A percentile compares a stretch with the other conserved stretches of the same genome.
Conservation (phyloP, 2,888 invertebrate species). For the Pteria penguin region DNA sequence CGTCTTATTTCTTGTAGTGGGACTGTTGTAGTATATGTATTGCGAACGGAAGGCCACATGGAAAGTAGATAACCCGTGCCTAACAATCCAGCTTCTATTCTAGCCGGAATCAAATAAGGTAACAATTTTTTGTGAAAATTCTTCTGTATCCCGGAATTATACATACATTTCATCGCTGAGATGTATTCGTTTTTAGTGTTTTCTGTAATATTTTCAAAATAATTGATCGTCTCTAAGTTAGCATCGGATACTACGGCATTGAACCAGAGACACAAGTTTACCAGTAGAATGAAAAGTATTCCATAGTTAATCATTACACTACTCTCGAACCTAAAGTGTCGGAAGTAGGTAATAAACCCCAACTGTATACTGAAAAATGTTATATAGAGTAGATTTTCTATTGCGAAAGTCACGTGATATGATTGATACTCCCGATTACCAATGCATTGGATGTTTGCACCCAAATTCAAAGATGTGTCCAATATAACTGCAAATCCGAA, state of each 20-base stretch:
- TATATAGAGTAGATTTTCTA: neutral
- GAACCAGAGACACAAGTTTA: constrained; percentile 15
- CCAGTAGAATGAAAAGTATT: constrained; percentile 2
- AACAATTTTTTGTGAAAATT: neutral
- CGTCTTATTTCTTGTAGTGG: neutral
- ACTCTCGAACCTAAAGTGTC: constrained; percentile 8
- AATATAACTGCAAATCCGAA: constrained; percentile 17
- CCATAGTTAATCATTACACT: constrained; percentile 5
- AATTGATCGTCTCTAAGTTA: neutral
- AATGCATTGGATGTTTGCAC: constrained; percentile 9
- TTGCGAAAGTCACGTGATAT: neutral
- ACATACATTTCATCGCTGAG: neutral
- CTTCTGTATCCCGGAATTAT: neutral
- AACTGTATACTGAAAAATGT: neutral
- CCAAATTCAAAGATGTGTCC: constrained; percentile 10
- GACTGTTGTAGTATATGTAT: neutral
- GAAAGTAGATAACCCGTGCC: neutral
- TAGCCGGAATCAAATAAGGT: constrained; percentile 1
- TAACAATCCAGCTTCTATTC: neutral
- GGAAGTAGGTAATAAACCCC: constrained; percentile 10
- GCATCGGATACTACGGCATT: neutral
- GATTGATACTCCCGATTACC: neutral
- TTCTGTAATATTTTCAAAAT: neutral
- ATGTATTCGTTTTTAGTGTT: neutral
- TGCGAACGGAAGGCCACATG: constrained; percentile 1